A percentile compares a stretch with the other conserved stretches of the same genome.
Conservation (phyloP, 2,113 vertebrate genomes). For the Aviceda subcristata region DNA sequence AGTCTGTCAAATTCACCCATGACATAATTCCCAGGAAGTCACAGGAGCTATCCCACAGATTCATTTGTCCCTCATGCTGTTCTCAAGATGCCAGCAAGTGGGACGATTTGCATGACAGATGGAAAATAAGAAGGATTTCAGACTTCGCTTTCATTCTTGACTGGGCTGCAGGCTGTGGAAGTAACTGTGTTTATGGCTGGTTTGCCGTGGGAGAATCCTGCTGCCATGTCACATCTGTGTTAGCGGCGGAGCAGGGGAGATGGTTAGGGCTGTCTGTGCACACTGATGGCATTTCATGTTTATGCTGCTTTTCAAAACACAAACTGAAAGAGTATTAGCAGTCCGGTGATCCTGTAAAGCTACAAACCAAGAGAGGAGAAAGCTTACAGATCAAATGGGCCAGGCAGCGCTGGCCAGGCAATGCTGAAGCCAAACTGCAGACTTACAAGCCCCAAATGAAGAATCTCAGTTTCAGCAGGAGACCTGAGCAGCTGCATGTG, state of each 20-base stretch:
- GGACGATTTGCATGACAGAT: neutral
- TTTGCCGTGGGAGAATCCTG: neutral
- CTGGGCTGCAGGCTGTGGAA: neutral
- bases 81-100: neutral
- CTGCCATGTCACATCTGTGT: neutral
- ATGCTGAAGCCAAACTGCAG: neutral
- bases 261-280: neutral
- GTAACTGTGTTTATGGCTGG: neutral
- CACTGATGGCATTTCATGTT: neutral
- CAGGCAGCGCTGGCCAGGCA: neutral
- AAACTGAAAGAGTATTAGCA: neutral
- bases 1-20: neutral
- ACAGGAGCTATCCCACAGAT: neutral
- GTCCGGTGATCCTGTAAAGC: neutral
- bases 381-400: neutral
- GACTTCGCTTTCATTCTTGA: neutral
- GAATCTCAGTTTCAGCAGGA: neutral
- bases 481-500: neutral
- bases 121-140: neutral
- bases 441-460: neutral
- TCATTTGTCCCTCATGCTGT: neutral
- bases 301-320: neutral
- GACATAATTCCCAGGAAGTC: neutral
- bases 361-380: neutral
- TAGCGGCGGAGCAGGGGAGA: neutral